phyloP scores from a whole-genome alignment of 2,113 vertebrate species.

The Protobothrops flavoviridis region DNA sequence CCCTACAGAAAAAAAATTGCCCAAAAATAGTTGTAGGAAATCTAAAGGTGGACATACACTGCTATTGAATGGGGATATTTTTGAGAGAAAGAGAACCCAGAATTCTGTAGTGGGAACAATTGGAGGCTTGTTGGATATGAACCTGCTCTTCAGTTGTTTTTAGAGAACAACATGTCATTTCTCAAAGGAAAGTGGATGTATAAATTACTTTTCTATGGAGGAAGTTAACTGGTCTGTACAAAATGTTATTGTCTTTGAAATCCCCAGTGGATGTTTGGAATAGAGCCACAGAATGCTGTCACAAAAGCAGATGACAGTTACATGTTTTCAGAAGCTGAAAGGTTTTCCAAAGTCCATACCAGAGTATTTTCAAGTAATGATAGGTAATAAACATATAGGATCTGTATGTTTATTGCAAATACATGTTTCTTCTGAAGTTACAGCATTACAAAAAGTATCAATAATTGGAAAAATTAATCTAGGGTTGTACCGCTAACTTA shows the following conservation, averaged over 20 bases:
- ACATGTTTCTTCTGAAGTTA: not conserved
- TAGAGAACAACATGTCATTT: not conserved
- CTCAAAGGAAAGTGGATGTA: not conserved
- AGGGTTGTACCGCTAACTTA: not conserved
- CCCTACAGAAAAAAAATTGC: not conserved
- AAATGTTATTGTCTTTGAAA: not conserved
- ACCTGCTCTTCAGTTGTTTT: not conserved
- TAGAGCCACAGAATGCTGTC: not conserved
- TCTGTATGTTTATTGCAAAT: constrained; percentile 25
- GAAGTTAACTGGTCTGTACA: not conserved
- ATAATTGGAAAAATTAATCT: not conserved
- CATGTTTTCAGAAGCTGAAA: not conserved
- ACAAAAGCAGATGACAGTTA: not conserved
- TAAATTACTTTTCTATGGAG: not conserved
- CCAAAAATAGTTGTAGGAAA: not conserved
- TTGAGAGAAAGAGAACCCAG: not conserved
- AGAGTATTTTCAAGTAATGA: constrained; percentile 45
- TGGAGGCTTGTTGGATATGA: not conserved
- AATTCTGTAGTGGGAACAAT: not conserved
- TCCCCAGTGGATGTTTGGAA: not conserved
- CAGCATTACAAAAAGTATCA: constrained; percentile 20
- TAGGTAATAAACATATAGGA: constrained; percentile 35
- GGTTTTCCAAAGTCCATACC: constrained; percentile 37
- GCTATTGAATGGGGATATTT: not conserved
- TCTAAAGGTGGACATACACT: not conserved